phyloP scores from a whole-genome alignment of 2,797 vertebrate species.

The Xyrichtys novacula region DNA sequence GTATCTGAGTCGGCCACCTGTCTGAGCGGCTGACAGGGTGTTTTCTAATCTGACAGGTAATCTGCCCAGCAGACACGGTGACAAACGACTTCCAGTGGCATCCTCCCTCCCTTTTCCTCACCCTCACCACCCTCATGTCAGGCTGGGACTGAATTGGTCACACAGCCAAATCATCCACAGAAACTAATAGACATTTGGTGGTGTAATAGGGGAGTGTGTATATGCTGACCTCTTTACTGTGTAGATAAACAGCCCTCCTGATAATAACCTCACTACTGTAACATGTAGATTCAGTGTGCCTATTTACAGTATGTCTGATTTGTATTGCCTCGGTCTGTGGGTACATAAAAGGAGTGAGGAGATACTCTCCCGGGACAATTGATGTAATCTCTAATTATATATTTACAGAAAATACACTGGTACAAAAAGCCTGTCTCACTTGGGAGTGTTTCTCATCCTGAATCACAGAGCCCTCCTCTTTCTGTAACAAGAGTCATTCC shows the following conservation, averaged over 20 bases:
- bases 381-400: slow-evolving; percentile 56
- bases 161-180: slow-evolving; percentile 20
- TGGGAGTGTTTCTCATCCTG: slow-evolving; percentile 31
- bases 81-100: slow-evolving; percentile 73
- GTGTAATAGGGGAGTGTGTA: slow-evolving; percentile 7
- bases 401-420: slow-evolving; percentile 37
- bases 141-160: slow-evolving; percentile 37
- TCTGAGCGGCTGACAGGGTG: slow-evolving; percentile 73
- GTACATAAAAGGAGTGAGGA: neutral
- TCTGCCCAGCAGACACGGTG: slow-evolving; percentile 77
- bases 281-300: slow-evolving; percentile 33
- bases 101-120: slow-evolving; percentile 14
- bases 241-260: slow-evolving; percentile 28
- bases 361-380: slow-evolving; percentile 31
- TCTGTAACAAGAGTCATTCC: too few species aligned
- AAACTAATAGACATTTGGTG: slow-evolving; percentile 28
- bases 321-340: slow-evolving; percentile 17
- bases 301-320: slow-evolving; percentile 32
- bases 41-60: slow-evolving; percentile 86
- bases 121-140: slow-evolving; percentile 24
- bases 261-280: slow-evolving; percentile 40
- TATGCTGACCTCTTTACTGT: slow-evolving; percentile 31
- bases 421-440: slow-evolving; percentile 21
- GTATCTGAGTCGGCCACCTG: slow-evolving; percentile 73
- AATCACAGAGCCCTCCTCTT: too few species aligned